Percentiles rank a stretch among this genome's conserved stretches.
phyloP scores from a whole-genome alignment of 2,797 vertebrate species.

The Mormyrops attenuatus region DNA sequence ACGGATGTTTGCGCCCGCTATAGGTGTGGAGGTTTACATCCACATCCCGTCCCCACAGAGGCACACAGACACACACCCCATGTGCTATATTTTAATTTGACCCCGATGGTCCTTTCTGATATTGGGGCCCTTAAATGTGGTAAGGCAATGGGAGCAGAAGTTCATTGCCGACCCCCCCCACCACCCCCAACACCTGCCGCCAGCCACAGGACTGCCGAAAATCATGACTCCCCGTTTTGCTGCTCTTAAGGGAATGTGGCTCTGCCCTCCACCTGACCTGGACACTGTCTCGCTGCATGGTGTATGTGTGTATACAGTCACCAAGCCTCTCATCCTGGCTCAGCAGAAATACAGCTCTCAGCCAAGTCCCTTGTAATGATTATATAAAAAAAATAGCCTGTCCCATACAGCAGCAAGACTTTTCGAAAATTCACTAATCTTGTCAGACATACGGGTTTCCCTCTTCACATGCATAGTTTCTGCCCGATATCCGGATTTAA shows the following conservation, averaged over 20 bases:
- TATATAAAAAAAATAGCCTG: neutral
- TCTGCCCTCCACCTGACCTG: neutral
- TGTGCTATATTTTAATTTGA: neutral
- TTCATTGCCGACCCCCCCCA: neutral
- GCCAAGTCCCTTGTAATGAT: neutral
- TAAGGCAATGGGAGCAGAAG: neutral
- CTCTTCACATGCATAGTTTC: neutral
- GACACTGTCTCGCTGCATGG: neutral
- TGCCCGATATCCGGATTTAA: neutral
- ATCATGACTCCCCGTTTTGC: neutral
- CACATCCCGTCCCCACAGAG: neutral
- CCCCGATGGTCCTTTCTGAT: neutral
- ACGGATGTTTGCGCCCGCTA: neutral
- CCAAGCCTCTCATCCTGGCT: neutral
- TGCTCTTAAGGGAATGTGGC: neutral
- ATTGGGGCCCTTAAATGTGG: neutral
- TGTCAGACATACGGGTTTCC: neutral
- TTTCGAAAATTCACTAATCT: neutral
- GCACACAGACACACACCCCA: neutral
- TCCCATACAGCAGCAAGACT: neutral
- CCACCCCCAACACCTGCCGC: neutral
- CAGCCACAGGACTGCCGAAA: neutral
- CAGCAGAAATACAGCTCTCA: neutral
- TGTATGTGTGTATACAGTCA: neutral
- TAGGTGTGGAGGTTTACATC: neutral